phyloP scores from a whole-genome alignment of 1,140 invertebrate species.

The Pseudomyrmex cubaensis region DNA sequence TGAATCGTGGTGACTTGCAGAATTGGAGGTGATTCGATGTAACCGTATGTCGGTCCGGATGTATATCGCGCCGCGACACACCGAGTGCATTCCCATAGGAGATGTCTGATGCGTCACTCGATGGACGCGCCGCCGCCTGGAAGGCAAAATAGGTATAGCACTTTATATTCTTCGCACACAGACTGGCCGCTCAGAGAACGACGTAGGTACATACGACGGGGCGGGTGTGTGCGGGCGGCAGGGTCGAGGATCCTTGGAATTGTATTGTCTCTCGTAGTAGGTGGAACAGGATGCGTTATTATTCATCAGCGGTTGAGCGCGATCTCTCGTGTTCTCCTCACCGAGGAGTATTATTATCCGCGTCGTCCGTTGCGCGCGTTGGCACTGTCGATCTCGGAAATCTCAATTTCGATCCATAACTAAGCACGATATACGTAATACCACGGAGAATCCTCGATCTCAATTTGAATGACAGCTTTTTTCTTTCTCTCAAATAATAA shows the following conservation, averaged over 20 bases:
- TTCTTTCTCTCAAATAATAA: conserved; percentile 16
- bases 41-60: conserved; percentile 1
- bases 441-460: background rate
- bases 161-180: conserved; percentile 66
- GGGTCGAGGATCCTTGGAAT: conserved; percentile 62
- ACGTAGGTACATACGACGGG: background rate
- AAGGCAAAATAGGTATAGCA: conserved; percentile 60
- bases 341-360: conserved; percentile 37
- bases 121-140: conserved; percentile 12
- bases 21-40: background rate
- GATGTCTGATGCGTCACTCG: conserved; percentile 33
- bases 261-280: conserved; percentile 65
- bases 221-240: conserved; percentile 6
- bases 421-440: background rate
- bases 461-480: background rate
- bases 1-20: background rate
- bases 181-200: conserved; percentile 25
- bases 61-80: conserved; percentile 2
- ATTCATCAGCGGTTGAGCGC: conserved; percentile 66
- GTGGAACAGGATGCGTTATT: conserved; percentile 70
- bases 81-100: conserved; percentile 16
- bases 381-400: conserved; percentile 24
- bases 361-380: conserved; percentile 8
- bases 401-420: conserved; percentile 9
- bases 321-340: conserved; percentile 27